Conservation (phyloP, 2,888 invertebrate genomes). For the Netelia fuscicornis region DNA sequence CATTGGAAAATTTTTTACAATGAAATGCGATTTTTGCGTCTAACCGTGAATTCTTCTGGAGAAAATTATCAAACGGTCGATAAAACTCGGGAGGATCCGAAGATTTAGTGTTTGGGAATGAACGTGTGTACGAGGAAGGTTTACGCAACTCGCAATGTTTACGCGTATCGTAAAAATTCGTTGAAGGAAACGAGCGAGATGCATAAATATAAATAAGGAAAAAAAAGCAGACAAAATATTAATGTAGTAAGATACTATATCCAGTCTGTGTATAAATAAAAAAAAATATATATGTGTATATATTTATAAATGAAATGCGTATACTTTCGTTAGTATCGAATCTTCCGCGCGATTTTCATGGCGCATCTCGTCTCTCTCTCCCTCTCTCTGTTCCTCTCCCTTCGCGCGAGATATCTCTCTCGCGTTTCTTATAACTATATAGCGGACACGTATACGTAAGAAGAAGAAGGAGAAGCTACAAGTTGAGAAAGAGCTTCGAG, state of each 20-base stretch:
- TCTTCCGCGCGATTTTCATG: constrained; percentile 59
- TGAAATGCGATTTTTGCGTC: too few relatives aligned
- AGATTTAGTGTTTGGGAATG: not conserved
- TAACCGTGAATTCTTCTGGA: too few relatives aligned
- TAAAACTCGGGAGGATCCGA: not conserved
- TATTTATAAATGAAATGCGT: not conserved
- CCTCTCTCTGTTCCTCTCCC: not conserved
- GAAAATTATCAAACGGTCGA: too few relatives aligned
- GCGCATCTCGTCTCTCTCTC: not conserved
- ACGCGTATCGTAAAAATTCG: constrained; percentile 21
- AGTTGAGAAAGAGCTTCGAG: constrained; percentile 39
- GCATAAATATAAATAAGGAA: constrained; percentile 18
- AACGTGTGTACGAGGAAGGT: not conserved
- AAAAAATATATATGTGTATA: not conserved
- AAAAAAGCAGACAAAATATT: constrained; percentile 4
- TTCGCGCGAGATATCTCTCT: constrained; percentile 34
- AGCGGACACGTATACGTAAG: not conserved
- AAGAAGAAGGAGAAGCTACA: constrained; percentile 19
- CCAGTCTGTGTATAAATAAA: too few relatives aligned
- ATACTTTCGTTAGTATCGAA: constrained; percentile 17
- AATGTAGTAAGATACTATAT: too few relatives aligned
- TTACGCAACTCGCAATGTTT: too few relatives aligned
- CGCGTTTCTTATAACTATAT: constrained; percentile 28
- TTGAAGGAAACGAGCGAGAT: constrained; percentile 9
- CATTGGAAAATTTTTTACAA: too few relatives aligned